Percentiles rank a stretch among this genome's conserved stretches.
Evolutionary conservation across 92 coral and sea anemone genomes (phyloP).

Genomic region (Plumapathes pennacea): DNA sequence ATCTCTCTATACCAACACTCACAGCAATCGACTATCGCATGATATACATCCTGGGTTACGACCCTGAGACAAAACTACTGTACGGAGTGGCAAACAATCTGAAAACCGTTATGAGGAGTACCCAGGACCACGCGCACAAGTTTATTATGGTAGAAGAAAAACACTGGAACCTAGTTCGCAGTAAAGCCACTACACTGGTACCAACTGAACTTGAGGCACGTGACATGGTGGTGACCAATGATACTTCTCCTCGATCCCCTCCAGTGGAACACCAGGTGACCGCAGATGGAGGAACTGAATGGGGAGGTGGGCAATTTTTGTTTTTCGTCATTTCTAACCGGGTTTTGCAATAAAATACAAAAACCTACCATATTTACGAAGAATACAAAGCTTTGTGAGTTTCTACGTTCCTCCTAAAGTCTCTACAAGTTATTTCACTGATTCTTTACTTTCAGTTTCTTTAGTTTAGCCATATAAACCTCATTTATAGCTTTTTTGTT

Average conservation of each 20-base stretch:
- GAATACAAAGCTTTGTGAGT: too few species aligned
- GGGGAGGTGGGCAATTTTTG: constrained; percentile 43
- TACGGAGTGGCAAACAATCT: constrained; percentile 41
- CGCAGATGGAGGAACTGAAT: constrained; percentile 6
- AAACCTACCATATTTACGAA: too few species aligned
- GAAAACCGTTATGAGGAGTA: constrained; percentile 34
- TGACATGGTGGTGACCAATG: constrained; percentile 8
- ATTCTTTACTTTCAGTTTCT: too few species aligned
- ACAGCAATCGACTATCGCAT: constrained; percentile 39
- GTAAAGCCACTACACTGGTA: constrained; percentile 17
- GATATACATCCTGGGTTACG: constrained; percentile 28
- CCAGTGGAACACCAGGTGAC: constrained; percentile 11
- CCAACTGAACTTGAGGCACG: constrained; percentile 8
- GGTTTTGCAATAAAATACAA: too few species aligned
- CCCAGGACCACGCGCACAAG: constrained; percentile 7
- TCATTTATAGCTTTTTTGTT: too few species aligned
- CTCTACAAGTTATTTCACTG: too few species aligned
- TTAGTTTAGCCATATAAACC: too few species aligned
- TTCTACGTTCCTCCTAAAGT: too few species aligned
- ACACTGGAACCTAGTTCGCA: constrained; percentile 20
- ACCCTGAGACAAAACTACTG: constrained; percentile 5
- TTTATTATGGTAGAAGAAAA: constrained; percentile 7
- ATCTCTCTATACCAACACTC: too few species aligned
- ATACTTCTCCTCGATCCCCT: constrained; percentile 2
- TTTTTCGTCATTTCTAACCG: too few species aligned